Conservation (phyloP, 1,140 invertebrate species). For the Psix sp. region DNA sequence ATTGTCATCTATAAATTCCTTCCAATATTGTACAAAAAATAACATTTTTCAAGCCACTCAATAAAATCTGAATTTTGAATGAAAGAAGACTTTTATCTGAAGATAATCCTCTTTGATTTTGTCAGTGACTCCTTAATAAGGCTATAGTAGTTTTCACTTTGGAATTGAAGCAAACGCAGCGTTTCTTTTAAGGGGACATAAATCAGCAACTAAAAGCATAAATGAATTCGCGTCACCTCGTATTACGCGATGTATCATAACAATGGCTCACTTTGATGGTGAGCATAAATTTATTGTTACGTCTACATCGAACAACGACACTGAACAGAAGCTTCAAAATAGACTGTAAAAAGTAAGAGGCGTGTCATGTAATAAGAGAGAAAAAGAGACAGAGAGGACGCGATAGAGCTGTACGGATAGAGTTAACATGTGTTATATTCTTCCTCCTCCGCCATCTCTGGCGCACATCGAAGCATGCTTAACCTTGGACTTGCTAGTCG, state of each 20-base stretch:
- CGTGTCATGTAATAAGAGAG: slow-evolving; percentile 4
- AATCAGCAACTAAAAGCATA: slow-evolving; percentile 7
- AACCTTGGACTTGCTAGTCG: slow-evolving; percentile 71
- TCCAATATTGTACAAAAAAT: no score
- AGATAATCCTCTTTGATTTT: no score
- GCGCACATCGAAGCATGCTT: slow-evolving; percentile 61
- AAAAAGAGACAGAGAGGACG: slow-evolving; percentile 4
- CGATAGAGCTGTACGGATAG: no score
- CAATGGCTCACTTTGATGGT: slow-evolving; percentile 39
- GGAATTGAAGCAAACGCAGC: no score
- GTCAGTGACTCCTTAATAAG: no score
- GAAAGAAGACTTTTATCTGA: no score
- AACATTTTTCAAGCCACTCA: no score
- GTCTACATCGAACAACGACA: slow-evolving; percentile 21
- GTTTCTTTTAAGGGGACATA: slow-evolving; percentile 8
- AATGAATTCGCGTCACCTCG: slow-evolving; percentile 3
- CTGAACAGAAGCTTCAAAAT: slow-evolving; percentile 31
- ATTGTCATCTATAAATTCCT: no score
- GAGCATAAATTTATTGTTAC: slow-evolving; percentile 47
- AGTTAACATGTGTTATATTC: slow-evolving; percentile 44
- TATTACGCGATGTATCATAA: slow-evolving; percentile 37
- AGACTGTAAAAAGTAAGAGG: slow-evolving; percentile 39
- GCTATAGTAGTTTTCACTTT: no score
- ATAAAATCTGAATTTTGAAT: no score
- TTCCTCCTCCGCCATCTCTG: slow-evolving; percentile 49